Base-by-base conservation (phyloP, 2,113 vertebrate species). In the Seriola quinqueradiata region DNA sequence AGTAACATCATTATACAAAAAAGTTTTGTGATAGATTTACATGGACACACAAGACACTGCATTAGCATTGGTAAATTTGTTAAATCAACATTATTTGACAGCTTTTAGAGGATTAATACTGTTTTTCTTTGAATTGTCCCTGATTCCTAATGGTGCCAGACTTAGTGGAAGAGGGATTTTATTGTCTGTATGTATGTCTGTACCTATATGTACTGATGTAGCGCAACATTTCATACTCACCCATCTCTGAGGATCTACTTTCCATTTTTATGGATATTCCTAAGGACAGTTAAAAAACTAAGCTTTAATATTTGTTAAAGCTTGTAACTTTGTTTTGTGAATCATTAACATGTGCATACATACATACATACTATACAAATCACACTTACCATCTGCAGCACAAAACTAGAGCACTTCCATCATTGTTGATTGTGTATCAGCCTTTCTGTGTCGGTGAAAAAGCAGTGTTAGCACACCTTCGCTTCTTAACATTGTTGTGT, bases 221-320 rank as follows among this genome's bases (percentile, higher is more conserved):
- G 21, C 25, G n/a, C 23, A 36, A 21, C 12, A 23, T 44, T 46
- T 59, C 5, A 42, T 59, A 81, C 78, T 85, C 25, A 77, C 83
- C 73, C 54, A 61, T 72, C 10, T 85, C 68, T 19, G 72, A 46
- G 9, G 54, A 63, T 4, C 38, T 36, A 44, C 36, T 42, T 7
- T 77, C 78, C 78, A 81, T 85, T 64, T 48, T 46, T 57, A 44
- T 57, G 28, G 12, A 3, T 40, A 13, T 42, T 42, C 58, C 50
- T 58, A 63, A 21, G 23, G 5, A 32, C 21, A 71, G 16, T 42
- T 21, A 50, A 57, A 19, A 59, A 4, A 36, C 0, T 9, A 10
- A 5, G 17, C 4, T 44, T 65, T 4, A 69, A 11, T 69, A 4
- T 69, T 77, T 50, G 5, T 40, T 28, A 28, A 3, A 12, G 28